These are phyloP conservation scores for Taxidea taxus DNA, from an alignment of 2,113 vertebrate genomes.

Conservation along the genomic window DNA sequence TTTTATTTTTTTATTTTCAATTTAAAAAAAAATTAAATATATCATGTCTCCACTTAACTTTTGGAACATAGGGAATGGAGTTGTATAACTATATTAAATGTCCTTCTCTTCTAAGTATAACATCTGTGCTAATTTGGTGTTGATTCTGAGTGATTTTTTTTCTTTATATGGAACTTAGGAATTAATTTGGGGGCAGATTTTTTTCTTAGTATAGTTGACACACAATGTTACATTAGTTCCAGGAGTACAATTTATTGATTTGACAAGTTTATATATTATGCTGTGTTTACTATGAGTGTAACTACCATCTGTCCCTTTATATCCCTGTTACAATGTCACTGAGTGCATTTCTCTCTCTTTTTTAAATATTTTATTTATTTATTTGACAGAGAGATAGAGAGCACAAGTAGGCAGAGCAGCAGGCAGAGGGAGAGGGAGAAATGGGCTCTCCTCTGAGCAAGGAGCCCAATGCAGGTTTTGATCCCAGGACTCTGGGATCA, in stretches of 20 bases:
- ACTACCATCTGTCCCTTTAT: not conserved
- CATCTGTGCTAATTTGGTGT: not conserved
- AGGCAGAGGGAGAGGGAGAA: no score
- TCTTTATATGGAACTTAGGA: not conserved
- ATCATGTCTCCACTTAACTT: not conserved
- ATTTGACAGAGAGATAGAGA: no score
- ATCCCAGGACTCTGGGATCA: no score
- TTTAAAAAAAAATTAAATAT: not conserved
- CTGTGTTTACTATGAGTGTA: not conserved
- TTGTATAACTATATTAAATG: not conserved
- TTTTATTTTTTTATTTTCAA: not conserved
- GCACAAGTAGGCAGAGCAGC: no score
- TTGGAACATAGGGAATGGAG: not conserved
- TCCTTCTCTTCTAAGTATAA: not conserved
- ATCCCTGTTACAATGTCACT: not conserved
- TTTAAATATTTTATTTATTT: no score
- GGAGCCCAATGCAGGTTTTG: no score
- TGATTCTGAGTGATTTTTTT: not conserved
- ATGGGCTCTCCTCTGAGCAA: no score
- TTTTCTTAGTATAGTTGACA: not conserved
- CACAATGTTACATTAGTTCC: not conserved
- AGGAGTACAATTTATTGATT: not conserved
- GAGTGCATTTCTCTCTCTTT: not conserved
- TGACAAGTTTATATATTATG: not conserved
- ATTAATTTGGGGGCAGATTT: not conserved